Evolutionary conservation across 2,797 vertebrate species (phyloP).

Genomic region (Amblyraja radiata): DNA sequence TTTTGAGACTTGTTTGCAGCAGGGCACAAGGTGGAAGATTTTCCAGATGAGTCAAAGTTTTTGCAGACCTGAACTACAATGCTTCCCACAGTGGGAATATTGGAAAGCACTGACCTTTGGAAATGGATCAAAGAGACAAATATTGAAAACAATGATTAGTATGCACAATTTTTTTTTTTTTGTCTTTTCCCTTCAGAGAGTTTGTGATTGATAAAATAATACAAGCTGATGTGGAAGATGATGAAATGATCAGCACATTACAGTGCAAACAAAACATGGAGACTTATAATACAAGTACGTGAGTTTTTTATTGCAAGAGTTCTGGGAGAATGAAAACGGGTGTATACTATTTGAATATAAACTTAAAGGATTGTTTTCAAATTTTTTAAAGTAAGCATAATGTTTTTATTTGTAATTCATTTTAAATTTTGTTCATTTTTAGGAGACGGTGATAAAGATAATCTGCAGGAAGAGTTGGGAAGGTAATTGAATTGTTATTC

Average conservation of each 20-base stretch:
- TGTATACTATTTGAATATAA: background rate
- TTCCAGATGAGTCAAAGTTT: background rate
- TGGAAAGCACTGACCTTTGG: no score
- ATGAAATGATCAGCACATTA: background rate
- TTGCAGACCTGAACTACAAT: background rate
- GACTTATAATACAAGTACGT: background rate
- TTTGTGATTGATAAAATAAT: constrained; percentile 34
- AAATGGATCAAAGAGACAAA: background rate
- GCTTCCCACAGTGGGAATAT: background rate
- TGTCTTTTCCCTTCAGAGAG: background rate
- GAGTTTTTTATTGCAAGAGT: background rate
- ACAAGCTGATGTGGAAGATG: constrained; percentile 1
- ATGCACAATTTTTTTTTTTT: background rate
- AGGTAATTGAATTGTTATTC: background rate
- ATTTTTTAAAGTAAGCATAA: no score
- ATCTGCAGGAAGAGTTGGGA: background rate
- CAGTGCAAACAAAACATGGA: background rate
- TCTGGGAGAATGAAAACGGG: background rate
- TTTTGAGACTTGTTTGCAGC: background rate
- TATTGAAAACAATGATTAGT: background rate
- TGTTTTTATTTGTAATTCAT: no score
- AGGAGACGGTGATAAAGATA: background rate
- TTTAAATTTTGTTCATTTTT: background rate
- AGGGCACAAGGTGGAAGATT: background rate
- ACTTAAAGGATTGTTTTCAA: background rate